Conservation (phyloP, 2,888 invertebrate species). For the Hedychridium roseum region DNA sequence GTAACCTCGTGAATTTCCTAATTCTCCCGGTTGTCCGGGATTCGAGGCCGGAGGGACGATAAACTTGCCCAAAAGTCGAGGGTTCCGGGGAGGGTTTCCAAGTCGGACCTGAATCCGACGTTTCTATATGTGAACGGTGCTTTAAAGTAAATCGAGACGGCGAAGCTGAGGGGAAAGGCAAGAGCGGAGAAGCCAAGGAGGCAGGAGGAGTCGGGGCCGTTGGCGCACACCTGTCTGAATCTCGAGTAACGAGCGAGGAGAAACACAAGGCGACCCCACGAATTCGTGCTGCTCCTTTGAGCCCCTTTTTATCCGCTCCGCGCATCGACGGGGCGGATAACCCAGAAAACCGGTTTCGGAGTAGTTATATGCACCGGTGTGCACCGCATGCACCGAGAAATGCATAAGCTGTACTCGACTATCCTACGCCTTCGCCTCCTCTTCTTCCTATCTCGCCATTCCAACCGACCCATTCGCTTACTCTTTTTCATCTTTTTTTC, state of each 20-base stretch:
- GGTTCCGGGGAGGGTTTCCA: too few relatives aligned
- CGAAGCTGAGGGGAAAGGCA: constrained; percentile 5
- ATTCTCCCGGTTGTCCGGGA: too few relatives aligned
- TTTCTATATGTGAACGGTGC: constrained; percentile 1
- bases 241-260: constrained; percentile 53
- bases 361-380: constrained; percentile 26
- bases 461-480: too few relatives aligned
- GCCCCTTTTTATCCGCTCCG: constrained; percentile 21
- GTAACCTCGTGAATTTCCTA: too few relatives aligned
- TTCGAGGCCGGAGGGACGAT: too few relatives aligned
- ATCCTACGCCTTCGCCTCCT: constrained; percentile 2
- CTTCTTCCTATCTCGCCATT: background rate
- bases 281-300: constrained; percentile 44
- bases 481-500: too few relatives aligned
- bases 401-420: constrained; percentile 14
- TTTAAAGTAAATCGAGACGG: constrained; percentile 20
- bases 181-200: background rate
- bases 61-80: too few relatives aligned
- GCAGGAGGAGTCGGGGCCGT: constrained; percentile 10
- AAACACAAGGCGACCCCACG: constrained; percentile 46
- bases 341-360: constrained; percentile 34
- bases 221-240: constrained; percentile 54
- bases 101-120: background rate
- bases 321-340: constrained; percentile 24
- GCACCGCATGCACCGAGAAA: constrained; percentile 16